phyloP scores from a whole-genome alignment of 2,797 vertebrate genomes.

The Aeoliscus strigatus region DNA sequence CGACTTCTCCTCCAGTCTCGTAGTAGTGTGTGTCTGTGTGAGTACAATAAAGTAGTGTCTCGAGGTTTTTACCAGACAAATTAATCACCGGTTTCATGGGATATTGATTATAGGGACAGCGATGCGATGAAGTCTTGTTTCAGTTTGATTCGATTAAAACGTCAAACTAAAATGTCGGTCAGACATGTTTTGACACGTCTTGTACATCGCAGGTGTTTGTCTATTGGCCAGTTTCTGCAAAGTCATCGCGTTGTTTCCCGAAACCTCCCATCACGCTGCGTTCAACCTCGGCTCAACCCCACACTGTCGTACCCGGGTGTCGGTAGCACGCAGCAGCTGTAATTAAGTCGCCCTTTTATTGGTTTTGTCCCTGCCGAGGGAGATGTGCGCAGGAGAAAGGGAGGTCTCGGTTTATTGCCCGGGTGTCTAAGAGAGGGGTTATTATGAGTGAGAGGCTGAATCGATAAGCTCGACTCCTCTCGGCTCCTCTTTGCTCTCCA shows the following conservation, averaged over 20 bases:
- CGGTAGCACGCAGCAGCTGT: constrained; percentile 62
- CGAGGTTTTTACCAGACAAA: too few relatives aligned
- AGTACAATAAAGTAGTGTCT: constrained; percentile 35
- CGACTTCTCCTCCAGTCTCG: constrained; percentile 10
- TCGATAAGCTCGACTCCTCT: constrained; percentile 47
- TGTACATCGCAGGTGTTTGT: too few relatives aligned
- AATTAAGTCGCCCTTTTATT: constrained; percentile 71
- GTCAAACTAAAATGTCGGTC: too few relatives aligned
- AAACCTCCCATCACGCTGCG: constrained; percentile 11
- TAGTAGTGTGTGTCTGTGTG: constrained; percentile 28
- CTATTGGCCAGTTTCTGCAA: too few relatives aligned
- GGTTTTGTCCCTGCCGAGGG: constrained; percentile 66
- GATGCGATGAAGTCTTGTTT: too few relatives aligned
- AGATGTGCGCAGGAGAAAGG: constrained; percentile 54
- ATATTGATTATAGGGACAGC: too few relatives aligned
- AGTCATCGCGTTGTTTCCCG: too few relatives aligned
- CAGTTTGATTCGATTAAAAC: too few relatives aligned
- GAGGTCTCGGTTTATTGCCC: constrained; percentile 65
- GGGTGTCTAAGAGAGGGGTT: constrained; percentile 57
- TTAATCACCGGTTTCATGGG: too few relatives aligned
- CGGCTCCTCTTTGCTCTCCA: constrained; percentile 32
- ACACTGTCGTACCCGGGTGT: constrained; percentile 46
- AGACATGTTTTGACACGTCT: too few relatives aligned
- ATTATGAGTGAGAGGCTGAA: constrained; percentile 52
- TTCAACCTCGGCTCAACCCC: constrained; percentile 35